Base-by-base conservation (phyloP, 2,113 vertebrate species). In the Turnix velox region DNA sequence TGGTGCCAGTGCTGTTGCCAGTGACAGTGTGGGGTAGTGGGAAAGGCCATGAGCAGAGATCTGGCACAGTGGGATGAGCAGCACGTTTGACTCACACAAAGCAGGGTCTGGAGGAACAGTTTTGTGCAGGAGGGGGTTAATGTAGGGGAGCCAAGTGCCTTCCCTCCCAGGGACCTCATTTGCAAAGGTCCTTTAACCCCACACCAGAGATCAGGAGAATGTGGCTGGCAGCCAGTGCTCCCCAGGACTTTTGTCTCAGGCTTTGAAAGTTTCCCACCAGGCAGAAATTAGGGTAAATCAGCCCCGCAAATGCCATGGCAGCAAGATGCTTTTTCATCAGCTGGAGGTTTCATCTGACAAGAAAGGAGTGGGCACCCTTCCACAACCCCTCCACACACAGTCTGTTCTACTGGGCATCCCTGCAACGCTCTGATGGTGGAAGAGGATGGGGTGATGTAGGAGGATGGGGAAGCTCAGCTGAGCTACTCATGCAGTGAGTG, bases 361-460 rank as follows among this genome's bases (percentile, higher is more conserved):
- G 24, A 25, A 14, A 31, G 14, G 8, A 24, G 8, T 20, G 27
- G 25, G 24, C 45, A 91, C 17, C 31, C 19, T 14, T 52, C 10
- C 31, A 25, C 12, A 33, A 40, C 22, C 24, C 8, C 4, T 3
- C 52, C 37, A 5, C 1, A 1, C 22, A 16, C 0, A 0, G 18
- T n/a, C 67, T 45, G 5, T 0, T 1, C 27, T 52, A 18, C 81
- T 24, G 45, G 42, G 31, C 74, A 45, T 10, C 78, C 16, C 37
- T 12, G 45, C 0, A 5, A 2, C 30, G 33, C 71, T 35, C 20
- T 0, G 0, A 10, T 8, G 49, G 11, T 33, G 40, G 9, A 2
- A 46, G 62, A 37, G 27, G 9, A 2, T 51, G 62, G 40, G 27
- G 9, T 8, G n/a, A 43, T 10, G 74, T 51, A 51, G 43, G 63